Base-by-base conservation (phyloP, 2,797 vertebrate species). In the Molossus alvarezi region DNA sequence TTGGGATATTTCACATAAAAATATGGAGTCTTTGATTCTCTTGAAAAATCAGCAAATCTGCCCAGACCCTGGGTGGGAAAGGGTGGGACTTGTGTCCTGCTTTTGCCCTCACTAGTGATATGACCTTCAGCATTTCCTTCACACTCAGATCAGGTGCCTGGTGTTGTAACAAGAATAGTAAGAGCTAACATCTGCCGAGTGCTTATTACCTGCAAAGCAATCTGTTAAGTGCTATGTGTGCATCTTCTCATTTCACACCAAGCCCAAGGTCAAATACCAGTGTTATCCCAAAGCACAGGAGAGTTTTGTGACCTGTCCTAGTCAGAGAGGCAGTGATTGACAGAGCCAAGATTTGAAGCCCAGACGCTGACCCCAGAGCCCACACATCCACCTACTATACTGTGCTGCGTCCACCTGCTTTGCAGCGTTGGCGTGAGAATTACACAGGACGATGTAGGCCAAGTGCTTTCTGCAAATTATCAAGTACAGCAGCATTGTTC, bases 1-100 rank as follows among this genome's bases (percentile, higher is more conserved):
- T 20, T 69, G 67, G 41, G 9, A 80, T 86, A 95, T 77, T 91
- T 95, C 51, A 88, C 81, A 79, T 85, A 80, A 88, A 91, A 69
- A 55, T 83, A 25, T 37, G 25, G 64, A 95, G 9, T 90, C 57
- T 58, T 25, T 75, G 25, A 51, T 96, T 92, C 94, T 94, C 65
- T 92, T 76, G 33, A 90, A 83, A 95, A 67, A 25, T 91, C 77
- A 81, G 77, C 73, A 76, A 58, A 83, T 67, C 62, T 77, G 62
- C 20, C 21, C 62, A 81, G 79, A 72, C 62, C 53, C 45, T 10
- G 7, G 18, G 48, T 3, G 14, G 15, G 77, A 58, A 75, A 51
- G 73, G 20, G 37, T 53, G 45, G 25, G 67, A 21, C 29, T 73
- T 67, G 20, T 45, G 41, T 33, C 55, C n/a, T 27, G 27, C 45